Evolutionary conservation across 2,797 vertebrate genomes (phyloP).

Genomic region (Tamandua tetradactyla): DNA sequence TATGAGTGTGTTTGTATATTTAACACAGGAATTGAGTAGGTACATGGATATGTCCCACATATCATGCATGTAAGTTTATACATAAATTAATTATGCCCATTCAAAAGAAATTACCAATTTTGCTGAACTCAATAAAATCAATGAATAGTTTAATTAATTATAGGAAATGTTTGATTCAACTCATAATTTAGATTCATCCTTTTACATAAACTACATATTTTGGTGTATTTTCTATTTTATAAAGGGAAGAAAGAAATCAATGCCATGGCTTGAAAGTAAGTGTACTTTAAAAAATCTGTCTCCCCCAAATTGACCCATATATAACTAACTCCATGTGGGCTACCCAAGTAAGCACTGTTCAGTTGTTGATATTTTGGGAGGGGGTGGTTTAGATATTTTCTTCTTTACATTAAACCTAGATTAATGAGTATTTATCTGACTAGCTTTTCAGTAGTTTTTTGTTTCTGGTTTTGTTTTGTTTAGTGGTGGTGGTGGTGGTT

Average conservation of each 20-base stretch:
- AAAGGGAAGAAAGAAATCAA: neutral
- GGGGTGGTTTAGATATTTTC: neutral
- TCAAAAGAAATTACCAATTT: neutral
- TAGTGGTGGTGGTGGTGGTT: no score
- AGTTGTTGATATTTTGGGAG: neutral
- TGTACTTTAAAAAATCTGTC: neutral
- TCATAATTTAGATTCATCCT: neutral
- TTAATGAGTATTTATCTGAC: neutral
- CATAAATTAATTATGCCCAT: neutral
- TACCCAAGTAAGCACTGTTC: neutral
- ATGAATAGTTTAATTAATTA: neutral
- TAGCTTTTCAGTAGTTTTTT: neutral
- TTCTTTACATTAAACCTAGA: neutral
- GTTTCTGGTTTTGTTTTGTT: no score
- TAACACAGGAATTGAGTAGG: neutral
- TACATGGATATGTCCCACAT: no score
- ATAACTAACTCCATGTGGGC: no score
- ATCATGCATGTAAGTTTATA: neutral
- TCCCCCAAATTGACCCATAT: neutral
- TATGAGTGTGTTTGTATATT: neutral
- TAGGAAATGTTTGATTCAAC: neutral
- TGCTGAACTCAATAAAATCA: neutral
- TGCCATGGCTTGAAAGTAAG: neutral
- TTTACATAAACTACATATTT: neutral
- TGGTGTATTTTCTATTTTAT: neutral